These are phyloP conservation scores for Desoria tigrina DNA, from an alignment of 2,888 invertebrate genomes.

Conservation along the genomic window DNA sequence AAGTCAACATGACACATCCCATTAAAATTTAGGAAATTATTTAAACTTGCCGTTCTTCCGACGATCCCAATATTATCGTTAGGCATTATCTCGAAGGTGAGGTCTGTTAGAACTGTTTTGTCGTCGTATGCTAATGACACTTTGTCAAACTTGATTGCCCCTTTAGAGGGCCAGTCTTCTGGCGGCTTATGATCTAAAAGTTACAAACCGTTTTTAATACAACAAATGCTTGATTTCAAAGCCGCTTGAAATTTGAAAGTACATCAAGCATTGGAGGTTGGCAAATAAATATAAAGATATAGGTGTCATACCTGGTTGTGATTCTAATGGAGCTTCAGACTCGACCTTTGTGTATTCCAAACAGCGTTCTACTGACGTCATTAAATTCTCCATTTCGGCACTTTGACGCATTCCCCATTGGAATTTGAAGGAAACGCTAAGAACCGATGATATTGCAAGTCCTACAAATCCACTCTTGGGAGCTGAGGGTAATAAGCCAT, in stretches of 20 bases:
- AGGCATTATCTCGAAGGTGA: conserved; percentile 57
- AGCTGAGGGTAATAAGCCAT: conserved; percentile 22
- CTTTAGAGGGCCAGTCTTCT: conserved; percentile 58
- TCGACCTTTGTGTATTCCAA: conserved; percentile 74
- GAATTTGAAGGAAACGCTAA: conserved; percentile 40
- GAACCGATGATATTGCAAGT: conserved; percentile 46
- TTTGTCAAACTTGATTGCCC: conserved; percentile 53
- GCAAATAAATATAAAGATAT: not conserved
- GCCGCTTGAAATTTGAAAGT: too few relatives aligned
- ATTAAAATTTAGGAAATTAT: too few relatives aligned
- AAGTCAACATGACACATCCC: too few relatives aligned
- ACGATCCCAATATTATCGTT: conserved; percentile 53
- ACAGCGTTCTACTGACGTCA: conserved; percentile 82
- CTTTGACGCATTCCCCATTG: conserved; percentile 67
- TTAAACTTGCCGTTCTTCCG: conserved; percentile 70
- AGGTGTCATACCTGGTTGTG: conserved; percentile 58
- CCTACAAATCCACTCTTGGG: conserved; percentile 42
- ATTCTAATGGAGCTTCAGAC: conserved; percentile 68
- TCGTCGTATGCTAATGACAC: conserved; percentile 56
- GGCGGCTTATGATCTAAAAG: conserved; percentile 55
- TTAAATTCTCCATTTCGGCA: conserved; percentile 71
- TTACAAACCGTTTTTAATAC: not conserved
- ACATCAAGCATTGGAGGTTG: not conserved
- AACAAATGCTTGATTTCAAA: too few relatives aligned
- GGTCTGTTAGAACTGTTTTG: conserved; percentile 56